Conservation (phyloP, 2,888 invertebrate species). For the Trichogramma dendrolimi region DNA sequence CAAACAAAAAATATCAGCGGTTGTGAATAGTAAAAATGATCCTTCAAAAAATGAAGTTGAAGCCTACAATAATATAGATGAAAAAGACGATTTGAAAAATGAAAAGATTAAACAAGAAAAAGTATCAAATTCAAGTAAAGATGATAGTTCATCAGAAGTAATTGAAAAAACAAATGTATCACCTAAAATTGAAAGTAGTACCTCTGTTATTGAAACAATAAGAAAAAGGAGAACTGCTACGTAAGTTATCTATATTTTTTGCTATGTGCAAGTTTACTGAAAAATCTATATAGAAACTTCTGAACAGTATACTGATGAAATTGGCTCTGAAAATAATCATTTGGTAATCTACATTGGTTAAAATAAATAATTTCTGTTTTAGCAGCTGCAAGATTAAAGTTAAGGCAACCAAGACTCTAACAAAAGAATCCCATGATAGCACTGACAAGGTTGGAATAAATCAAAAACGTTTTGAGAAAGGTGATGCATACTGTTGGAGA, state of each 20-base stretch:
- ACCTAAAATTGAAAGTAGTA: slow-evolving; percentile 10
- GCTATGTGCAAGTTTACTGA: no score
- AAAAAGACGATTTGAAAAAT: slow-evolving; percentile 6
- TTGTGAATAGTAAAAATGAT: slow-evolving; percentile 15
- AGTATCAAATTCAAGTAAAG: slow-evolving; percentile 5
- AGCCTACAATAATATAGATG: background rate
- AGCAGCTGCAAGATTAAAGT: background rate
- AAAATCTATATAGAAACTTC: no score
- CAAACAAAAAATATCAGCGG: no score
- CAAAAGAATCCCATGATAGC: no score
- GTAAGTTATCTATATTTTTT: slow-evolving; percentile 30
- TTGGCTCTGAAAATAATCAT: no score
- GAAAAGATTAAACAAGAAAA: slow-evolving; percentile 1
- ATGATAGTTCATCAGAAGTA: slow-evolving; percentile 4
- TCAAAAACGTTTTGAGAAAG: slow-evolving; percentile 33
- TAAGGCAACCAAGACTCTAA: no score
- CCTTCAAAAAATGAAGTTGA: slow-evolving; percentile 15
- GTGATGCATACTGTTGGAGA: slow-evolving; percentile 76
- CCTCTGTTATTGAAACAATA: slow-evolving; percentile 29
- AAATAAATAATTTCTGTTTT: no score
- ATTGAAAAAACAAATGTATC: slow-evolving; percentile 13
- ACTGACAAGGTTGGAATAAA: slow-evolving; percentile 34
- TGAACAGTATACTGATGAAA: no score
- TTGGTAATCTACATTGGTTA: no score
- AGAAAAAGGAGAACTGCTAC: slow-evolving; percentile 38